Percentiles rank a stretch among this genome's conserved stretches.
Evolutionary conservation across 2,888 invertebrate species (phyloP).

Genomic region (Folsomia candida): DNA sequence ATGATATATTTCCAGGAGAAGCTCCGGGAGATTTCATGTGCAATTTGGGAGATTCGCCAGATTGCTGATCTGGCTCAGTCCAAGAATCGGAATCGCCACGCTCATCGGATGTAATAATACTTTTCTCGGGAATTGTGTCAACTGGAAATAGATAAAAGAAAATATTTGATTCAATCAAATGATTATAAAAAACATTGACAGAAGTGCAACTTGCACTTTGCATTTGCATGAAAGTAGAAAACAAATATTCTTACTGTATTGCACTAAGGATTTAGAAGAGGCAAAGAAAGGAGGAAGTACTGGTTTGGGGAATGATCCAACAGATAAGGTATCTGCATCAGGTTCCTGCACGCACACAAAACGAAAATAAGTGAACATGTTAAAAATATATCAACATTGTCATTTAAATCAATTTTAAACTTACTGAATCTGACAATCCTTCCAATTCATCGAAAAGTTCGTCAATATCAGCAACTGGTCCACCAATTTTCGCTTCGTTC

Average conservation of each 20-base stretch:
- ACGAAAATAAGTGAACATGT: too few species aligned
- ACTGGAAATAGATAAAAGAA: slow-evolving; percentile 3
- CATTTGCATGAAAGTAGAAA: too few species aligned
- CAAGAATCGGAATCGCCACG: slow-evolving; percentile 49
- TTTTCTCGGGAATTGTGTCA: slow-evolving; percentile 45
- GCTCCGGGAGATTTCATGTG: slow-evolving; percentile 42
- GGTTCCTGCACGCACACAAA: too few species aligned
- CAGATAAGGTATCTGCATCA: slow-evolving; percentile 92
- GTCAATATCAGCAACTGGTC: slow-evolving; percentile 67
- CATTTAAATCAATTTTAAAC: too few species aligned
- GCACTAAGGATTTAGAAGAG: slow-evolving; percentile 75
- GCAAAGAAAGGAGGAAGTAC: slow-evolving; percentile 93
- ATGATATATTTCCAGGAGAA: slow-evolving; percentile 33
- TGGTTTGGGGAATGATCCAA: slow-evolving; percentile 95
- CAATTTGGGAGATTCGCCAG: slow-evolving; percentile 47
- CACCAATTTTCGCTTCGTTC: slow-evolving; percentile 48
- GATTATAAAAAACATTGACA: background rate
- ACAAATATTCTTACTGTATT: slow-evolving; percentile 50
- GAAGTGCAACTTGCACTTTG: too few species aligned
- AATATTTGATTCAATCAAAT: too few species aligned
- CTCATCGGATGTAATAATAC: slow-evolving; percentile 48
- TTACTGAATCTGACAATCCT: slow-evolving; percentile 84
- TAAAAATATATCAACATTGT: too few species aligned
- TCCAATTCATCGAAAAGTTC: slow-evolving; percentile 94
- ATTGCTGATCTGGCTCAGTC: slow-evolving; percentile 49